phyloP scores from a whole-genome alignment of 2,113 vertebrate genomes.

The Nansenia antarctica region DNA sequence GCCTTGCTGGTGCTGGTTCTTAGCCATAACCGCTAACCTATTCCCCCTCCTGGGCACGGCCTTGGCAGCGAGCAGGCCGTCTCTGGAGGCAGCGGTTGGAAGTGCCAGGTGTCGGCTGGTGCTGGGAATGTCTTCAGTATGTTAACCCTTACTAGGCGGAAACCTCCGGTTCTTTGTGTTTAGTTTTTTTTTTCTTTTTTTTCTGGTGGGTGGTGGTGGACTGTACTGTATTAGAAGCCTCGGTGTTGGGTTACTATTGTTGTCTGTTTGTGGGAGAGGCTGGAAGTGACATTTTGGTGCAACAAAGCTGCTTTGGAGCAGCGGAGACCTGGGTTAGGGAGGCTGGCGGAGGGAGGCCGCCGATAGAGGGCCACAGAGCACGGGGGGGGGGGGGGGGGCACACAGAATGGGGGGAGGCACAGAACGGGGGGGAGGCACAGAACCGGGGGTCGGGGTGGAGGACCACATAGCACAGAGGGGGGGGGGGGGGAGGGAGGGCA shows the following conservation, averaged over 20 bases:
- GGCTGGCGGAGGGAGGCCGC: slow-evolving; percentile 32
- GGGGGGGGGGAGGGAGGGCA: neutral
- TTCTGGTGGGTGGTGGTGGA: too few species aligned
- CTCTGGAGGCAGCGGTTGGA: neutral
- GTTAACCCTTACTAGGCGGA: too few species aligned
- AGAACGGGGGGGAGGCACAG: neutral
- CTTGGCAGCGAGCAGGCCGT: neutral
- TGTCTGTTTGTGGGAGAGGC: slow-evolving; percentile 60
- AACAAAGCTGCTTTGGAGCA: slow-evolving; percentile 63
- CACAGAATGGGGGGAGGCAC: neutral
- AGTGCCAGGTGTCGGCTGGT: neutral
- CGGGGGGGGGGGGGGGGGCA: slow-evolving; percentile 22
- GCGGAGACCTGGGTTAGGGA: slow-evolving; percentile 14
- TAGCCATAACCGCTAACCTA: neutral
- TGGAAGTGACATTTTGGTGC: slow-evolving; percentile 54
- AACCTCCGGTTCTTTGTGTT: neutral
- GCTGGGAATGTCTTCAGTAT: neutral
- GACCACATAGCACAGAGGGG: neutral
- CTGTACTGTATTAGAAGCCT: slow-evolving; percentile 6
- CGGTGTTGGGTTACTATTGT: slow-evolving; percentile 56
- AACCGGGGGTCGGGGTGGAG: too few species aligned
- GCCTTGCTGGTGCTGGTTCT: neutral
- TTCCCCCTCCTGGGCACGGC: neutral
- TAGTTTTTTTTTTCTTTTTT: slow-evolving; percentile 2
- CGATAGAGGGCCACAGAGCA: slow-evolving; percentile 36